Evolutionary conservation across 2,888 invertebrate species (phyloP), one percentile per base, ranked within the genome.

Genomic region (Protodeltote pygarga): DNA sequence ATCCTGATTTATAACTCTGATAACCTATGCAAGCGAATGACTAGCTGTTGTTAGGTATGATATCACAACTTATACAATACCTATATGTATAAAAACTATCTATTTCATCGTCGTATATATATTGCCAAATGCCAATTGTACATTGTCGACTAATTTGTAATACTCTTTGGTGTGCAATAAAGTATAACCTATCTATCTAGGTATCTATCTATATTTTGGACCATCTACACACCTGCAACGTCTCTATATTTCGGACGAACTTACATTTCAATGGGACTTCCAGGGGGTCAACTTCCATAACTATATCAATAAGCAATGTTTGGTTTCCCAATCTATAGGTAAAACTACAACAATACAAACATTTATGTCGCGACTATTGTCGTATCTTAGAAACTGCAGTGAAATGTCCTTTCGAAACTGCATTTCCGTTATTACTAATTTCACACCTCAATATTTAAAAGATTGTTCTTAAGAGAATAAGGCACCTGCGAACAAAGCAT

Each of bases 401-500:
- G 17, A 52, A 31, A 37, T 38, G 15, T 34, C 38, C 42, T 46
- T 47, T 34, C 14, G 40, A n/a, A 23, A 48, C 45, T 49, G 39
- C 35, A 63, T 68, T 68, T 71, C 72, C 74, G 71, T 74, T 75
- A 71, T 67, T 64, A 73, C 66, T 68, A 79, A 84, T 85, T 84
- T 83, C 82, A 82, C 82, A 82, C 82, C 73, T 65, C 59, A 61
- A 75, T 59, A 64, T 74, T 72, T 69, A 58, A 71, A 76, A 60
- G 54, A 45, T n/a, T 29, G 34, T 71, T 71, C 68, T 73, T 71
- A 76, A 78, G 77, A 75, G 75, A 64, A 65, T 67, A 74, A 67
- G 71, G 81, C 84, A 85, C 81, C 82, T 83, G 79, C 77, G 66
- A 75, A 81, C 80, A 77, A 83, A 80, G 65, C 59, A 65, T 71